Percentiles rank a stretch among this genome's conserved stretches.
Conservation (phyloP, 2,888 invertebrate genomes). For the Ommatoiulus sabulosus region DNA sequence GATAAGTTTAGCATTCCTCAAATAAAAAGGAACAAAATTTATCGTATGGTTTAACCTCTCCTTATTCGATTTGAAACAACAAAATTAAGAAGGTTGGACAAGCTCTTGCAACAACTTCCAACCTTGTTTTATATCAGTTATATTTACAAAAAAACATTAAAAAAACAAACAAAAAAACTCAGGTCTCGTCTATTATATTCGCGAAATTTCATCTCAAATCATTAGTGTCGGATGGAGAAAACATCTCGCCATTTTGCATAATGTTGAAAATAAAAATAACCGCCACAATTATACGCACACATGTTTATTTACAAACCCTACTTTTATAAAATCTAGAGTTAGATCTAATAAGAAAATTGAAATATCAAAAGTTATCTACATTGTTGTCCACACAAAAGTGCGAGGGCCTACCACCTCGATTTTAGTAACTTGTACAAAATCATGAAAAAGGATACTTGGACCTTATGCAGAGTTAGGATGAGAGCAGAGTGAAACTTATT, state of each 20-base stretch:
- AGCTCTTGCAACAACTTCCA: background rate
- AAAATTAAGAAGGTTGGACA: background rate
- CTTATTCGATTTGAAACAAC: background rate
- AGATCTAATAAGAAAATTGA: constrained; percentile 3
- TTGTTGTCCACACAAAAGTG: no score
- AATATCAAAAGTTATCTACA: no score
- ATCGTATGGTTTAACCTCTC: background rate
- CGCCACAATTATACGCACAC: background rate
- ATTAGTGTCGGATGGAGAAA: background rate
- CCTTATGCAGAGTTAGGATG: no score
- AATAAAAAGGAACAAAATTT: no score
- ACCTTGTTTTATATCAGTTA: background rate
- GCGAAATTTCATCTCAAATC: background rate
- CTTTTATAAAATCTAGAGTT: background rate
- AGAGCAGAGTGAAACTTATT: no score
- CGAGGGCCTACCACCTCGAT: no score
- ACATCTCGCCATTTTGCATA: no score
- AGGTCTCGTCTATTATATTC: background rate
- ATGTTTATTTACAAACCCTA: constrained; percentile 28
- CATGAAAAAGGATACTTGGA: no score
- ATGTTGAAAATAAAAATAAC: no score
- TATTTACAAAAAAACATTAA: background rate
- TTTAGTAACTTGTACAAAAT: no score
- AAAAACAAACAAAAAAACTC: background rate
- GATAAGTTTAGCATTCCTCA: background rate